These are phyloP conservation scores for Phytoseiulus persimilis DNA, from an alignment of 2,888 invertebrate species.

Conservation along the genomic window DNA sequence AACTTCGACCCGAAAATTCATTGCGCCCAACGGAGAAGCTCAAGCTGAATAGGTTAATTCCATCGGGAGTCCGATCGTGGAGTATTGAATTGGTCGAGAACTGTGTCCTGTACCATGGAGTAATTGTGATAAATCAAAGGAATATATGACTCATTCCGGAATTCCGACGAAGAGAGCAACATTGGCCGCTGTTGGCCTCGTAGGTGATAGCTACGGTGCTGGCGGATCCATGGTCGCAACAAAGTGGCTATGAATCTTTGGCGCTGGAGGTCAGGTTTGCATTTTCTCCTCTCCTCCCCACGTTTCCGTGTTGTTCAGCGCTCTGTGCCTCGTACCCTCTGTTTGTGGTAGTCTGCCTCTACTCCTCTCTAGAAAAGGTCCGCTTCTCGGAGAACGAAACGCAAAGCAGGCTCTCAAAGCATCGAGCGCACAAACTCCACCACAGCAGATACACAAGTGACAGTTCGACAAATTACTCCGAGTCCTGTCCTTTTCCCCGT, in stretches of 20 bases:
- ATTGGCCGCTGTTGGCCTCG: not conserved
- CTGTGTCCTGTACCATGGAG: no score
- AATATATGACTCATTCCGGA: not conserved
- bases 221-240: not conserved
- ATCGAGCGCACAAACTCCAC: not conserved
- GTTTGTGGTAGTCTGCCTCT: not conserved
- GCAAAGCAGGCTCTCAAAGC: not conserved
- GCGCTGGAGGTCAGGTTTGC: not conserved
- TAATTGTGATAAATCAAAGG: no score
- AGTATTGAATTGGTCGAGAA: no score
- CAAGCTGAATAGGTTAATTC: no score
- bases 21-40: no score
- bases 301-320: not conserved
- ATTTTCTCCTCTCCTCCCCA: not conserved
- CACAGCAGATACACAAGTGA: not conserved
- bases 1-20: no score
- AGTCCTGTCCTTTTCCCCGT: not conserved
- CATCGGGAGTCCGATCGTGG: no score
- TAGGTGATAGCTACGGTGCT: not conserved
- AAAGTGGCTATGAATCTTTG: not conserved
- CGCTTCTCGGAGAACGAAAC: not conserved
- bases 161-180: not conserved
- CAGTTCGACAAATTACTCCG: not conserved
- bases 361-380: not conserved
- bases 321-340: not conserved